phyloP scores from a whole-genome alignment of 23 tunicate genomes.

The Trididemnum nubilum region DNA sequence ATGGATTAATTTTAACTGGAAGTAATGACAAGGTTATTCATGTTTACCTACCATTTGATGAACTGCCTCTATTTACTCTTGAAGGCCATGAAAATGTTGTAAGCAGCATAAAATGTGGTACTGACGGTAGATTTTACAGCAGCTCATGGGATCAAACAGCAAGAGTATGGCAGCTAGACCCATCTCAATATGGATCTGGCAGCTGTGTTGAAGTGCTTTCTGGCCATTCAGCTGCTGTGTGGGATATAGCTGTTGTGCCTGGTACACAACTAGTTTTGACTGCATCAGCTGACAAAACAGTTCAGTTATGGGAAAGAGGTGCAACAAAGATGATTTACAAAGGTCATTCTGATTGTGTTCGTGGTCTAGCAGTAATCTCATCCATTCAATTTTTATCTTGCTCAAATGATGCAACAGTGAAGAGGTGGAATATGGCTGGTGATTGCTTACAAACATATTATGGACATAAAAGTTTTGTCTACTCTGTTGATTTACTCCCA shows the following conservation, averaged over 20 bases:
- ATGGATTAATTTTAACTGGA: slow-evolving; percentile 78
- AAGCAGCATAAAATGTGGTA: slow-evolving; percentile 27
- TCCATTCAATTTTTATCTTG: slow-evolving; percentile 61
- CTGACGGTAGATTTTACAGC: slow-evolving; percentile 46
- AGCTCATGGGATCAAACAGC: slow-evolving; percentile 91
- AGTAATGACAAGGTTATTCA: slow-evolving; percentile 63
- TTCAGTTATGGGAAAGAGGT: slow-evolving; percentile 53
- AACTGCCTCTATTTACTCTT: slow-evolving; percentile 33
- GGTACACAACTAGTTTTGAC: slow-evolving; percentile 41
- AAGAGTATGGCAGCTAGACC: slow-evolving; percentile 48
- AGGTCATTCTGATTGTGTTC: slow-evolving; percentile 81
- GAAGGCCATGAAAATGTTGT: slow-evolving; percentile 54
- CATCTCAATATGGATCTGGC: background rate
- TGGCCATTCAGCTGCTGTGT: slow-evolving; percentile 78
- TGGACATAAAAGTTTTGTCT: slow-evolving; percentile 79
- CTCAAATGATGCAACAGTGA: slow-evolving; percentile 74
- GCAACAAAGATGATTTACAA: background rate
- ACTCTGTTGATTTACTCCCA: slow-evolving; percentile 44
- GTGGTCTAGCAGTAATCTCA: slow-evolving; percentile 55
- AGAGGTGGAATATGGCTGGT: slow-evolving; percentile 66
- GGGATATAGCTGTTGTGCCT: slow-evolving; percentile 61
- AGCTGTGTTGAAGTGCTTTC: slow-evolving; percentile 26
- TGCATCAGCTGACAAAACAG: slow-evolving; percentile 77
- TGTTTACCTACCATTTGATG: slow-evolving; percentile 27
- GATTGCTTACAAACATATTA: slow-evolving; percentile 65